These are phyloP conservation scores for Sparus aurata DNA, from an alignment of 2,797 vertebrate species.

Conservation along the genomic window DNA sequence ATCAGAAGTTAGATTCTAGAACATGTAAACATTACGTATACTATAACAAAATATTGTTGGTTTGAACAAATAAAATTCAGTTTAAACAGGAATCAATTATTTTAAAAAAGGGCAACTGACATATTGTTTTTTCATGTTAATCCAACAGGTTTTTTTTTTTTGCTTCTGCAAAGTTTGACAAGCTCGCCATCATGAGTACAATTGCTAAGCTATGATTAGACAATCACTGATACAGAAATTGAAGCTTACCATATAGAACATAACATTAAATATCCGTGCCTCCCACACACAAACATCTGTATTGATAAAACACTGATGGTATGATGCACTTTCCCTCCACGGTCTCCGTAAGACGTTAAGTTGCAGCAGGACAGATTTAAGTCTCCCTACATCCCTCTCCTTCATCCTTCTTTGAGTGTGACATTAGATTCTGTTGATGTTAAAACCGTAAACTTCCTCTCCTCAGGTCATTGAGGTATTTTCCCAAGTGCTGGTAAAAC, in stretches of 20 bases:
- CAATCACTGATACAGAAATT: background rate
- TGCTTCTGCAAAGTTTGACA: too few relatives aligned
- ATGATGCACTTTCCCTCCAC: background rate
- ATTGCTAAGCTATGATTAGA: too few relatives aligned
- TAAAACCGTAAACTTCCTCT: conserved; percentile 35
- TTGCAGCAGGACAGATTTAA: conserved; percentile 39
- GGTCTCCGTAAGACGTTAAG: conserved; percentile 35
- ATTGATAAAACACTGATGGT: background rate
- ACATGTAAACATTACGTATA: too few relatives aligned
- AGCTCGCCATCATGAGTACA: too few relatives aligned
- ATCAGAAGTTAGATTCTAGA: too few relatives aligned
- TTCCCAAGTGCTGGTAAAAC: conserved; percentile 42
- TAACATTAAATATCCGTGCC: background rate
- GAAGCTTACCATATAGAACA: background rate
- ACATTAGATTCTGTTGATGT: conserved; percentile 26
- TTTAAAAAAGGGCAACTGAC: too few relatives aligned
- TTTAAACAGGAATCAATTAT: too few relatives aligned
- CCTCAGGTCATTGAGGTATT: conserved; percentile 37
- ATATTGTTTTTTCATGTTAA: too few relatives aligned
- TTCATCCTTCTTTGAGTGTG: conserved; percentile 22
- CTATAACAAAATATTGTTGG: too few relatives aligned
- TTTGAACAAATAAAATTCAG: too few relatives aligned
- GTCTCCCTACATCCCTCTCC: conserved; percentile 31
- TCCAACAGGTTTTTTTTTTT: too few relatives aligned
- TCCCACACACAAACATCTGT: background rate